Percentiles rank a stretch among this genome's conserved stretches.
phyloP scores from a whole-genome alignment of 2,888 invertebrate species.

The Eretmocerus hayati region DNA sequence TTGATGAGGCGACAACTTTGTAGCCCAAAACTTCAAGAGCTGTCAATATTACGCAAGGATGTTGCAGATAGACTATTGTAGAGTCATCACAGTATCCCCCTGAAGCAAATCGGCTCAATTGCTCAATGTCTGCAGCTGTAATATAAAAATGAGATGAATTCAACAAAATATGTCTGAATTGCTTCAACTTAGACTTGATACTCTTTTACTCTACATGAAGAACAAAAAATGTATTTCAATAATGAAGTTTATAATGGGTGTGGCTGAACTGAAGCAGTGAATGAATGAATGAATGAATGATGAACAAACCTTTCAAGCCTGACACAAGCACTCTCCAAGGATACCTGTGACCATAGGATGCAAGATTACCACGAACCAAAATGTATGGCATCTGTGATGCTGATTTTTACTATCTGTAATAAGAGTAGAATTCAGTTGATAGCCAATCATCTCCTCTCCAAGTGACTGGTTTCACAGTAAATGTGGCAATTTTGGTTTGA shows the following conservation, averaged over 20 bases:
- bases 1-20: constrained; percentile 80
- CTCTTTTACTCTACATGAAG: too few species aligned
- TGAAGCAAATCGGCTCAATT: constrained; percentile 73
- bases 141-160: too few species aligned
- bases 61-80: constrained; percentile 78
- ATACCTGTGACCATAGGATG: constrained; percentile 78
- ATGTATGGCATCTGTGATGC: constrained; percentile 72
- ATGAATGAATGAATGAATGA: constrained; percentile 1
- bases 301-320: constrained; percentile 67
- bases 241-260: too few species aligned
- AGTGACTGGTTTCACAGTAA: too few species aligned
- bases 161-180: too few species aligned
- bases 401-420: constrained; percentile 22
- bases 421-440: not conserved
- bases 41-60: constrained; percentile 80
- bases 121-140: constrained; percentile 72
- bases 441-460: too few species aligned
- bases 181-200: too few species aligned
- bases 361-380: constrained; percentile 80
- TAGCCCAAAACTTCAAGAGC: constrained; percentile 84
- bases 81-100: constrained; percentile 80
- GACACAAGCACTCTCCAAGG: constrained; percentile 84
- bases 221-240: too few species aligned
- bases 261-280: too few species aligned
- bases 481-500: too few species aligned